These are phyloP conservation scores for Metridium senile DNA, from an alignment of 92 coral and sea anemone species.

Conservation along the genomic window DNA sequence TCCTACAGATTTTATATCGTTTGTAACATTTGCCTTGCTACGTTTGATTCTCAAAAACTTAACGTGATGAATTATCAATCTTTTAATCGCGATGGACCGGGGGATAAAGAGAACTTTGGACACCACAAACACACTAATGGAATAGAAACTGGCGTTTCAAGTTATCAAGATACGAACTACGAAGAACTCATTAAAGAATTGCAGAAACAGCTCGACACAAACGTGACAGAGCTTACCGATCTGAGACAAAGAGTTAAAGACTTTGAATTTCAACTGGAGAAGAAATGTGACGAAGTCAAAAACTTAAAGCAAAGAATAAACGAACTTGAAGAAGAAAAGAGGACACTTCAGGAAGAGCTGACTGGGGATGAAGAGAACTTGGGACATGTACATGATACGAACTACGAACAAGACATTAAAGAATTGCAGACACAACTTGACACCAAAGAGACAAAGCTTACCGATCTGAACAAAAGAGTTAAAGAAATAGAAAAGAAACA, in stretches of 20 bases:
- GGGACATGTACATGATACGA: no score
- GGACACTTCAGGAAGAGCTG: constrained; percentile 38
- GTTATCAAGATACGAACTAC: background rate
- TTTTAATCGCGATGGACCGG: no score
- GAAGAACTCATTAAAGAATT: background rate
- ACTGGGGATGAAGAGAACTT: no score
- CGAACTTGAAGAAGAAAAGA: constrained; percentile 40
- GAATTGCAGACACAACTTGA: no score
- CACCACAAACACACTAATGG: no score
- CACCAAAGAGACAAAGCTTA: constrained; percentile 37
- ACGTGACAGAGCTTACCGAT: constrained; percentile 8
- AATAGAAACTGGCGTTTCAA: no score
- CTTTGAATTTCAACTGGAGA: constrained; percentile 18
- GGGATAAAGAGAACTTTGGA: no score
- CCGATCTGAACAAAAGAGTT: constrained; percentile 18
- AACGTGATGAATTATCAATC: no score
- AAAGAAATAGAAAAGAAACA: constrained; percentile 30
- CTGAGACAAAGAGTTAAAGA: constrained; percentile 24
- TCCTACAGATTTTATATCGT: no score
- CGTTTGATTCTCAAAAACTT: no score
- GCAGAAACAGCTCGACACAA: background rate
- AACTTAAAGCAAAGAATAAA: constrained; percentile 27
- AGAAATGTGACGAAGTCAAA: constrained; percentile 35
- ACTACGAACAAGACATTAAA: no score
- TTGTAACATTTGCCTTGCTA: no score